Conservation (phyloP, 2,888 invertebrate genomes). For the Phalera bucephala region DNA sequence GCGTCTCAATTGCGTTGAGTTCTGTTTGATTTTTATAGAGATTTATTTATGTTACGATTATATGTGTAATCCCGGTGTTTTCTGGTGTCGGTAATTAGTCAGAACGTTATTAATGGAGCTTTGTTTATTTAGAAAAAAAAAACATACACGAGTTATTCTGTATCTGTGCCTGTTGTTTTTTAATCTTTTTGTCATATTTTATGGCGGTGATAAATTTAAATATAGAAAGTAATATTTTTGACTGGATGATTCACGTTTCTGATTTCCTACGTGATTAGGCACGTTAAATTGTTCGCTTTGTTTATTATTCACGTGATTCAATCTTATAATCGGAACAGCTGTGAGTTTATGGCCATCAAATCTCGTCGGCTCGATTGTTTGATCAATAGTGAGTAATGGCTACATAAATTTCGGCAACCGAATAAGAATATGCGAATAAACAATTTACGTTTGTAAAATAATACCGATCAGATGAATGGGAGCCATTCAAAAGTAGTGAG, state of each 20-base stretch:
- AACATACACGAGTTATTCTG: conserved; percentile 12
- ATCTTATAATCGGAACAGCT: neutral
- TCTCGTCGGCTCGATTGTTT: neutral
- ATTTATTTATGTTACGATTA: conserved; percentile 57
- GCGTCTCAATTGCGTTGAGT: conserved; percentile 58
- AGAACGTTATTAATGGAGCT: conserved; percentile 37
- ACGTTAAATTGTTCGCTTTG: conserved; percentile 16
- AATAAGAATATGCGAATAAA: neutral
- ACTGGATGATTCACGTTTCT: conserved; percentile 3
- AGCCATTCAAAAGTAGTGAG: neutral
- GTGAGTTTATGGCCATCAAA: neutral
- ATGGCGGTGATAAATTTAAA: conserved; percentile 25
- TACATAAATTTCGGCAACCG: neutral
- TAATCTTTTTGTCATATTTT: conserved; percentile 28
- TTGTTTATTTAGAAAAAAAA: conserved; percentile 41
- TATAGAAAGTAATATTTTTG: conserved; percentile 15
- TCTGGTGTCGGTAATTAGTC: conserved; percentile 51
- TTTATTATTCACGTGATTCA: conserved; percentile 9
- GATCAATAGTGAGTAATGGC: conserved; percentile 1
- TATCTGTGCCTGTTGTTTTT: conserved; percentile 18
- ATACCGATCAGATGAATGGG: conserved; percentile 1
- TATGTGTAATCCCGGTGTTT: conserved; percentile 40
- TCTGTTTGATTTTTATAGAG: conserved; percentile 48
- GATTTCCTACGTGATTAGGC: conserved; percentile 12
- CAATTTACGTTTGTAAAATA: neutral